phyloP scores from a whole-genome alignment of 2,797 vertebrate species.

The Acanthurus tractus region DNA sequence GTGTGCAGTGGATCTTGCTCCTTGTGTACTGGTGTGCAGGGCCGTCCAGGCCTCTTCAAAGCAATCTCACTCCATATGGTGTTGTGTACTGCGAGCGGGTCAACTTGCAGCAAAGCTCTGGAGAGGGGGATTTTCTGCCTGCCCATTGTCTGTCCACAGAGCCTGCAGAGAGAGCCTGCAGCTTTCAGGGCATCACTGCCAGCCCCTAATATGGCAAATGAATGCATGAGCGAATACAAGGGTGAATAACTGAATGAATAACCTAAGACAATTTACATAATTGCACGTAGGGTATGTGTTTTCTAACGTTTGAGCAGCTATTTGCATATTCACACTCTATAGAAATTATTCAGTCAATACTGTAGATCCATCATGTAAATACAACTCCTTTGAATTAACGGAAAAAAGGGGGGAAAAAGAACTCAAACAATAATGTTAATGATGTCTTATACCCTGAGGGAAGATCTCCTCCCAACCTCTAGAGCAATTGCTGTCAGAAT shows the following conservation, averaged over 20 bases:
- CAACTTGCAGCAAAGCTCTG: conserved; percentile 66
- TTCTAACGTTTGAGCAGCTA: conserved; percentile 79
- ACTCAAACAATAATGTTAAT: conserved; percentile 86
- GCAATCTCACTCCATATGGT: conserved; percentile 63
- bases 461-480: conserved; percentile 74
- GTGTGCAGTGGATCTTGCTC: conserved; percentile 18
- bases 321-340: conserved; percentile 86
- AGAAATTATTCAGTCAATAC: conserved; percentile 87
- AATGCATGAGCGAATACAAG: conserved; percentile 86
- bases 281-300: conserved; percentile 85
- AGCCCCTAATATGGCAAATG: conserved; percentile 85
- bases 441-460: conserved; percentile 81
- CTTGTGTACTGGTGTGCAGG: conserved; percentile 52
- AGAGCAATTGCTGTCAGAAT: conserved; percentile 76
- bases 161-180: conserved; percentile 75
- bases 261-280: conserved; percentile 87
- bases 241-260: conserved; percentile 87
- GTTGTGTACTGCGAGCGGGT: conserved; percentile 57
- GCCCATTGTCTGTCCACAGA: conserved; percentile 76
- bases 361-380: conserved; percentile 85
- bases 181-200: conserved; percentile 71
- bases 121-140: conserved; percentile 63
- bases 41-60: conserved; percentile 62
- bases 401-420: conserved; percentile 43
- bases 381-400: conserved; percentile 84